Percentiles rank a stretch among this genome's conserved stretches.
phyloP scores from a whole-genome alignment of 2,113 vertebrate species.

The Chionis minor region DNA sequence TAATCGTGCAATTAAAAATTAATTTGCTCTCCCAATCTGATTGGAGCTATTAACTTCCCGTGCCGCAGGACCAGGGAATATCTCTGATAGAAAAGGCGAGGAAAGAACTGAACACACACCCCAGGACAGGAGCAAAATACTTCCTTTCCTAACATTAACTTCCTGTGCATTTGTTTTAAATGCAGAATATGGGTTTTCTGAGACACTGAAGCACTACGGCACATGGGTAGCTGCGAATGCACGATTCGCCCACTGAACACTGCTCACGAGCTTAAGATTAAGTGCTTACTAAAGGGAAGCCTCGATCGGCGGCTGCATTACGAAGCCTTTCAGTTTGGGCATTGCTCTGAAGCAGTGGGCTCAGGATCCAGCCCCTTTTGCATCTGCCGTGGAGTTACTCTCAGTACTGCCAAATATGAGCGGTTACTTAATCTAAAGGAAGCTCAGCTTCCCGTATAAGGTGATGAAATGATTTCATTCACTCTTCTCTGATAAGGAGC shows the following conservation, averaged over 20 bases:
- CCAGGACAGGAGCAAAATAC: background rate
- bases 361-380: background rate
- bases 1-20: background rate
- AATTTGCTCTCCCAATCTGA: background rate
- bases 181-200: background rate
- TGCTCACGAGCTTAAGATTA: background rate
- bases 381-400: background rate
- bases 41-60: background rate
- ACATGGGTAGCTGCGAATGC: background rate
- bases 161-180: background rate
- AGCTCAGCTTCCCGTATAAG: background rate
- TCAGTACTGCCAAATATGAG: background rate
- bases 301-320: background rate
- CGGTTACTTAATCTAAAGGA: background rate
- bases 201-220: background rate
- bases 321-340: background rate
- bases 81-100: background rate
- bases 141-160: background rate
- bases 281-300: background rate
- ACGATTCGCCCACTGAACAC: background rate
- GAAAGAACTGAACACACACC: background rate
- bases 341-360: background rate
- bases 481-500: background rate
- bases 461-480: background rate
- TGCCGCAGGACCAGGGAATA: background rate